Evolutionary conservation across 2,888 invertebrate species (phyloP).

Genomic region (Scaptodrosophila latifasciaeformis): DNA sequence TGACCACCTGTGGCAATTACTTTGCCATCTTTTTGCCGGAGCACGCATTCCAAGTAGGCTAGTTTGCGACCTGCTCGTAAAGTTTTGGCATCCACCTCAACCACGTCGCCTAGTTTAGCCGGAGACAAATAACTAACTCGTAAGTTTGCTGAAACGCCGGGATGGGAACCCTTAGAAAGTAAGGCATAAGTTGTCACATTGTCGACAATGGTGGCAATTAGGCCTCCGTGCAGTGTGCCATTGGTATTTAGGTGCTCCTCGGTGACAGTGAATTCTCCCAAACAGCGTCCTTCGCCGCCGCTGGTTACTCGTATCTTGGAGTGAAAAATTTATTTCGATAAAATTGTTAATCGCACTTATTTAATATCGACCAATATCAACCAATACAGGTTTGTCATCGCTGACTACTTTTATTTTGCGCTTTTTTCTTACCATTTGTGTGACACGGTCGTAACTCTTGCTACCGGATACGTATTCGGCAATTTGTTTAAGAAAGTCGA

Average conservation of each 20-base stretch:
- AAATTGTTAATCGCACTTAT: too few species aligned
- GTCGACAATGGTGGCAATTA: conserved; percentile 85
- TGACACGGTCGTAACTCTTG: conserved; percentile 73
- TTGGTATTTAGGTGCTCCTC: conserved; percentile 85
- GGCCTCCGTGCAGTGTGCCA: conserved; percentile 90
- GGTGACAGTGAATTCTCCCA: conserved; percentile 84
- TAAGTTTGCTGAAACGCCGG: conserved; percentile 89
- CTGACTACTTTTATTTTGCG: neutral
- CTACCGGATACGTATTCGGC: conserved; percentile 65
- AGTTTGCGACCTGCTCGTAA: conserved; percentile 85
- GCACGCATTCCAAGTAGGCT: conserved; percentile 87
- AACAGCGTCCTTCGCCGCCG: conserved; percentile 83
- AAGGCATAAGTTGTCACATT: conserved; percentile 86
- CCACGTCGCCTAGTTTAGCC: conserved; percentile 85
- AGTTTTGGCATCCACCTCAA: conserved; percentile 87
- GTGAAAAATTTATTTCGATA: conserved; percentile 10
- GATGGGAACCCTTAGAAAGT: conserved; percentile 79
- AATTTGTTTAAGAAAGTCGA: conserved; percentile 73
- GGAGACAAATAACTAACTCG: conserved; percentile 88
- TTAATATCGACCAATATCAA: too few species aligned
- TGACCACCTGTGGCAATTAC: conserved; percentile 89
- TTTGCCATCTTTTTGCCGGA: conserved; percentile 85
- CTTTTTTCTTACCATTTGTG: conserved; percentile 73
- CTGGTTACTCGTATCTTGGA: conserved; percentile 74
- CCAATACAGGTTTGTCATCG: too few species aligned